phyloP scores from a whole-genome alignment of 92 coral and sea anemone genomes.

The Chrysogorgia sp. region DNA sequence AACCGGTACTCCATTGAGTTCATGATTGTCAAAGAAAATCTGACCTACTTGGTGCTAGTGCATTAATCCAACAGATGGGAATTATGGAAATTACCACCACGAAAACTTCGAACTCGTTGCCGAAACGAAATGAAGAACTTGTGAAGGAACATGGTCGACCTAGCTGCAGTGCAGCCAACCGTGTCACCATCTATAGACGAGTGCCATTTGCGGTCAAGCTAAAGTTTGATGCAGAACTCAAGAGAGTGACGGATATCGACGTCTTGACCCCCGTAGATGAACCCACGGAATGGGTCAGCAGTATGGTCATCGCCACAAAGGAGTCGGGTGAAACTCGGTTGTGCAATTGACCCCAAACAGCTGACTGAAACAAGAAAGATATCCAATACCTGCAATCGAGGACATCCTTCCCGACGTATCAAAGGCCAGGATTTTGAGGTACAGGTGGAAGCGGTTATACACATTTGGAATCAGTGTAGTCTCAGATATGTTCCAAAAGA shows the following conservation, averaged over 20 bases:
- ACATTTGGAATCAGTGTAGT: no score
- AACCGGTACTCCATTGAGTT: conserved; percentile 59
- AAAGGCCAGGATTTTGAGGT: conserved; percentile 58
- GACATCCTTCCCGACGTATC: conserved; percentile 59
- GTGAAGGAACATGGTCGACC: neutral
- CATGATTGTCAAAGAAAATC: conserved; percentile 43
- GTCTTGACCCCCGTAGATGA: conserved; percentile 25
- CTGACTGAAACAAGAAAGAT: conserved; percentile 26
- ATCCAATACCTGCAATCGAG: conserved; percentile 47
- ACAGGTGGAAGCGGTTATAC: no score
- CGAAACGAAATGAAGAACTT: neutral
- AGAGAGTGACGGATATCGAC: conserved; percentile 33
- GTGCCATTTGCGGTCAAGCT: conserved; percentile 37
- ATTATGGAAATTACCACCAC: conserved; percentile 23
- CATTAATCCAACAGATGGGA: conserved; percentile 54
- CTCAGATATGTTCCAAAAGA: conserved; percentile 63
- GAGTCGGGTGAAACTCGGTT: conserved; percentile 43
- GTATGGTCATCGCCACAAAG: conserved; percentile 32
- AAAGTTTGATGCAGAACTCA: no score
- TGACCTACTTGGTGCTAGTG: conserved; percentile 60
- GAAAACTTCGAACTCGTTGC: conserved; percentile 45
- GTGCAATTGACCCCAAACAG: conserved; percentile 46
- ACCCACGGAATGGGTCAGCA: conserved; percentile 52
- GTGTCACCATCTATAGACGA: conserved; percentile 2
- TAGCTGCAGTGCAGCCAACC: neutral